These are phyloP conservation scores for Fulmarus glacialis DNA, from an alignment of 2,113 vertebrate species.

Conservation along the genomic window DNA sequence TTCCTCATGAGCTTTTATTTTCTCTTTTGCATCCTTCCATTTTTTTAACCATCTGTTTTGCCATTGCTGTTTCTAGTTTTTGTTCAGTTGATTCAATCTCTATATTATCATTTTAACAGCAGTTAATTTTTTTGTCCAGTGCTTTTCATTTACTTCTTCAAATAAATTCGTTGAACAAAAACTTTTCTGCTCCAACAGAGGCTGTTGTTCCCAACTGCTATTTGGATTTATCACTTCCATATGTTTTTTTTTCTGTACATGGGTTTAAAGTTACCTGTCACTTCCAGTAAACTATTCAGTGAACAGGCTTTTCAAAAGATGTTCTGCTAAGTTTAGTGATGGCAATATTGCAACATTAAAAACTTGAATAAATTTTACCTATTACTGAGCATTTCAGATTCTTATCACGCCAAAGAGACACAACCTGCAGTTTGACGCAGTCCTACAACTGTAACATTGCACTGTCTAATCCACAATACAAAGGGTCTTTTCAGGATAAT, in stretches of 20 bases:
- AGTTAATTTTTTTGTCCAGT: not conserved
- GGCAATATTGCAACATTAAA: not conserved
- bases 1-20: not conserved
- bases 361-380: not conserved
- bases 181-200: not conserved
- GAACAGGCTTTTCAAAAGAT: not conserved
- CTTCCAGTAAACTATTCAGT: not conserved
- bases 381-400: not conserved
- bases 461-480: not conserved
- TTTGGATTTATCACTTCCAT: not conserved
- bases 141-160: not conserved
- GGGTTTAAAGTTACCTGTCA: not conserved
- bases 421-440: not conserved
- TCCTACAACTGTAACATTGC: not conserved
- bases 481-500: not conserved
- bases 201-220: not conserved
- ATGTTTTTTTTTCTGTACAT: not conserved
- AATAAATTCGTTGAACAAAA: not conserved
- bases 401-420: not conserved
- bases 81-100: not conserved
- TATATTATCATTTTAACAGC: not conserved
- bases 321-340: not conserved
- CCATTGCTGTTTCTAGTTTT: not conserved
- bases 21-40: not conserved
- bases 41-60: not conserved